phyloP scores from a whole-genome alignment of 92 coral and sea anemone species.

The Phenganax marumi region DNA sequence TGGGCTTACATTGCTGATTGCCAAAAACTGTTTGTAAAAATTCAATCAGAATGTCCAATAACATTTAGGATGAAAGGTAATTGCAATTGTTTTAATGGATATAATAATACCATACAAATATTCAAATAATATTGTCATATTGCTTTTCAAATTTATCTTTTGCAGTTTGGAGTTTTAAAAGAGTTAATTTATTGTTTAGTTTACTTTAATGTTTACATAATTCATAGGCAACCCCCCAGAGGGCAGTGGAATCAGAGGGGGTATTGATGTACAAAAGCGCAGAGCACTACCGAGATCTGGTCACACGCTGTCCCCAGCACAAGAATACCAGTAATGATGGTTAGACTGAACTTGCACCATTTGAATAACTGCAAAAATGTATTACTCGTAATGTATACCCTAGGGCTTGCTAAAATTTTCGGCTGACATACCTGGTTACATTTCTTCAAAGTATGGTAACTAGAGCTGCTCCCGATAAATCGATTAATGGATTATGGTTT shows the following conservation, averaged over 20 bases:
- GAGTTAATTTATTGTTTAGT: neutral
- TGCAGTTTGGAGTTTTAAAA: neutral
- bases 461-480: no score
- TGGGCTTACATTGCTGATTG: conserved; percentile 77
- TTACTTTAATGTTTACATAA: neutral
- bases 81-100: neutral
- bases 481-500: no score
- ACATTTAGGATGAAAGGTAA: conserved; percentile 56
- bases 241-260: conserved; percentile 66
- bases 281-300: conserved; percentile 82
- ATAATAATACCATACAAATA: neutral
- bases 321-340: conserved; percentile 86
- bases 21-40: conserved; percentile 74
- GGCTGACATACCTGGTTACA: no score
- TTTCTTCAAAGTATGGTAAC: no score
- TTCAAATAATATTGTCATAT: no score
- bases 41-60: conserved; percentile 73
- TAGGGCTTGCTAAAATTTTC: no score
- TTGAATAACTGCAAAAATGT: neutral
- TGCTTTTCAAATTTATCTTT: no score
- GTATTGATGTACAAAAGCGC: conserved; percentile 85
- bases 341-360: conserved; percentile 6
- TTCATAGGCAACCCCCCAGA: conserved; percentile 56
- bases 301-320: conserved; percentile 84
- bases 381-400: neutral